Percentiles rank a stretch among this genome's conserved stretches.
Conservation (phyloP, 1,140 invertebrate species). For the Drepana arcuata region DNA sequence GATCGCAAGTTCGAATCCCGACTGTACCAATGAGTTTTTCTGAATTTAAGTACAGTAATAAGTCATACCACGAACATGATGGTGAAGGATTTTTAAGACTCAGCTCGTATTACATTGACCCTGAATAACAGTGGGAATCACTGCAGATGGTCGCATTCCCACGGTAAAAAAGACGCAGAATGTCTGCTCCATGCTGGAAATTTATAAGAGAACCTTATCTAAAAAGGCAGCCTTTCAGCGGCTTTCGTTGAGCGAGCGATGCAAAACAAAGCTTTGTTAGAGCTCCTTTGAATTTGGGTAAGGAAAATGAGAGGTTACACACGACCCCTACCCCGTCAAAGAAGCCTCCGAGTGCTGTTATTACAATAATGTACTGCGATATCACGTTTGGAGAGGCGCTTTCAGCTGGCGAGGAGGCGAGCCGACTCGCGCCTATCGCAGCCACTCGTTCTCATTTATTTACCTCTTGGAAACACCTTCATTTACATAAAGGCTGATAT, state of each 20-base stretch:
- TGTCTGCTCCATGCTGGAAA: conserved; percentile 46
- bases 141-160: conserved; percentile 46
- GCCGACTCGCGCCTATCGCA: too few relatives aligned
- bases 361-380: conserved; percentile 56
- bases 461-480: too few relatives aligned
- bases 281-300: conserved; percentile 64
- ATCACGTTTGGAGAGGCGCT: conserved; percentile 32
- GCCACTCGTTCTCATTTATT: too few relatives aligned
- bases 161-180: conserved; percentile 50
- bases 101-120: too few relatives aligned
- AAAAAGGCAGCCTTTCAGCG: conserved; percentile 62
- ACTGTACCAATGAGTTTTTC: too few relatives aligned
- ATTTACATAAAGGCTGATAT: too few relatives aligned
- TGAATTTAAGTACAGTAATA: too few relatives aligned
- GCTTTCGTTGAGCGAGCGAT: conserved; percentile 48
- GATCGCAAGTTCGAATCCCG: too few relatives aligned
- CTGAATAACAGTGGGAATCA: too few relatives aligned
- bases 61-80: too few relatives aligned
- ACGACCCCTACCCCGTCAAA: conserved; percentile 44
- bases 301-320: conserved; percentile 64
- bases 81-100: too few relatives aligned
- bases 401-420: conserved; percentile 6
- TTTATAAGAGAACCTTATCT: conserved; percentile 66
- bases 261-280: conserved; percentile 68
- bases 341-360: conserved; percentile 51